Conservation (phyloP, 2,113 vertebrate genomes). For the Thamnaconus septentrionalis region DNA sequence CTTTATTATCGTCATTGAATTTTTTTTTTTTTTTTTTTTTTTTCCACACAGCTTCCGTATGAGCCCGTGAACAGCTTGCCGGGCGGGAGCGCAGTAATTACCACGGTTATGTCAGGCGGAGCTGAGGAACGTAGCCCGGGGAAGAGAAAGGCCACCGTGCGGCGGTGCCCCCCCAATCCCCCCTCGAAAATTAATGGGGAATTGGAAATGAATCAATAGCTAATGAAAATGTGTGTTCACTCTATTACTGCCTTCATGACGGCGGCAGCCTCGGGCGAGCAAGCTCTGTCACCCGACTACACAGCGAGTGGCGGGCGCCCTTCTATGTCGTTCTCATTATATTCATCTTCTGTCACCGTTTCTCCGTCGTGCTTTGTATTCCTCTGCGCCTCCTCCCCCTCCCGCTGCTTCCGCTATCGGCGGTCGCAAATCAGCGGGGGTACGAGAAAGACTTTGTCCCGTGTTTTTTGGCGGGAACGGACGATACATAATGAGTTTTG, state of each 20-base stretch:
- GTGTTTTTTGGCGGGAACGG: slow-evolving; percentile 16
- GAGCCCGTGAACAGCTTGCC: slow-evolving; percentile 71
- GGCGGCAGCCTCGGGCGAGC: slow-evolving; percentile 61
- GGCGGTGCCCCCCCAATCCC: slow-evolving; percentile 61
- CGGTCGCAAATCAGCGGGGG: slow-evolving; percentile 29
- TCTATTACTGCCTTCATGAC: slow-evolving; percentile 72
- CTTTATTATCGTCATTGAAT: slow-evolving; percentile 51
- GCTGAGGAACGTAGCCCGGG: slow-evolving; percentile 67
- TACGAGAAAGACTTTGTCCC: slow-evolving; percentile 20
- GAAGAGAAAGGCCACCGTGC: slow-evolving; percentile 67
- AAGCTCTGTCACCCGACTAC: slow-evolving; percentile 51
- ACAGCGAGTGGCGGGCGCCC: slow-evolving; percentile 41
- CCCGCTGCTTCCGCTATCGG: slow-evolving; percentile 1
- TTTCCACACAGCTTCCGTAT: slow-evolving; percentile 37
- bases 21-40: slow-evolving; percentile 26
- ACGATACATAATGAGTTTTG: slow-evolving; percentile 18
- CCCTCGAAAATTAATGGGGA: slow-evolving; percentile 73
- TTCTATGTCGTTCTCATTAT: slow-evolving; percentile 24
- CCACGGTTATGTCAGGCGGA: slow-evolving; percentile 72
- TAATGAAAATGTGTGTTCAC: slow-evolving; percentile 78
- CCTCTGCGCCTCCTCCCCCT: slow-evolving; percentile 18
- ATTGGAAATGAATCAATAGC: slow-evolving; percentile 79
- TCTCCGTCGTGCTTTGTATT: slow-evolving; percentile 32
- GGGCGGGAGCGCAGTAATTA: slow-evolving; percentile 73
- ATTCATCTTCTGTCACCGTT: neutral